Evolutionary conservation across 2,888 invertebrate species (phyloP).

Genomic region (Megalurothrips usitatus): DNA sequence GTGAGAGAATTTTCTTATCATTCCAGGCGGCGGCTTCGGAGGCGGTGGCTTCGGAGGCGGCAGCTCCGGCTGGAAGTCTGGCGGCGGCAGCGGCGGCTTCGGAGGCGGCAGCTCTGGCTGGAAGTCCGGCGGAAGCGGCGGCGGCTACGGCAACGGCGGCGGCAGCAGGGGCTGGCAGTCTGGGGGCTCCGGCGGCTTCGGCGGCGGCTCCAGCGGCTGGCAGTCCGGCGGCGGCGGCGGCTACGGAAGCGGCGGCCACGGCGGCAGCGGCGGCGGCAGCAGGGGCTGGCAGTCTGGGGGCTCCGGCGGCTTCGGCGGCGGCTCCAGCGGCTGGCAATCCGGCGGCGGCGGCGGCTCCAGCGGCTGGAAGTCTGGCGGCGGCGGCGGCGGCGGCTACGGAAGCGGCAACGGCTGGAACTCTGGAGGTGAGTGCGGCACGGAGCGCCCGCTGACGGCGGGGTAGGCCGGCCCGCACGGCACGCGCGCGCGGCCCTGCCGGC

Average conservation of each 20-base stretch:
- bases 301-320: neutral
- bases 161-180: neutral
- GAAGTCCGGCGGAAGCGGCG: neutral
- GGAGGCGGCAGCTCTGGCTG: neutral
- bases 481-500: no score
- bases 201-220: neutral
- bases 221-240: conserved; percentile 1
- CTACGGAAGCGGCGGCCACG: neutral
- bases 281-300: conserved; percentile 2
- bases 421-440: neutral
- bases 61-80: conserved; percentile 13
- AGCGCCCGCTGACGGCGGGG: no score
- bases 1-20: no score
- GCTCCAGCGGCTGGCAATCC: neutral
- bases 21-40: conserved; percentile 11
- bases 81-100: neutral
- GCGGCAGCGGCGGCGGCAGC: neutral
- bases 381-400: conserved; percentile 3
- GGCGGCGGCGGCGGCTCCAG: neutral
- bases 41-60: neutral
- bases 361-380: neutral
- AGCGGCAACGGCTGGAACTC: neutral
- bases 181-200: neutral
- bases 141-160: neutral
- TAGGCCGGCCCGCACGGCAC: no score